Percentiles rank a stretch among this genome's conserved stretches.
Conservation (phyloP, 2,113 vertebrate genomes). For the Gymnogyps californianus region DNA sequence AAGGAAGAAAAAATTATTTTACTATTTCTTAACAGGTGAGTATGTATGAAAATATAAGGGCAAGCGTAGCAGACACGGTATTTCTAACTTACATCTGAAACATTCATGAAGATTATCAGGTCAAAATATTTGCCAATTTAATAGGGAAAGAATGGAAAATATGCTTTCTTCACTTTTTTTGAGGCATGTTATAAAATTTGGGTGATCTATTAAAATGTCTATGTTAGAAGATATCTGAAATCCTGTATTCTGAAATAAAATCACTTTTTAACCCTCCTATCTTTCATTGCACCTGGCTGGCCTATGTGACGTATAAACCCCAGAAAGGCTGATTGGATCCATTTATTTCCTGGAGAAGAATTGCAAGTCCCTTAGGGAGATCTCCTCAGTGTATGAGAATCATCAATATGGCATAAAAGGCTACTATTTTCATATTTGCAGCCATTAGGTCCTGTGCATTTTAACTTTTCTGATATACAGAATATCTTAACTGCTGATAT, state of each 20-base stretch:
- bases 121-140: background rate
- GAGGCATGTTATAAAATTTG: background rate
- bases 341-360: background rate
- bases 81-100: background rate
- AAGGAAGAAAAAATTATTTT: background rate
- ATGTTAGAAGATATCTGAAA: background rate
- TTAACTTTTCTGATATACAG: background rate
- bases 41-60: background rate
- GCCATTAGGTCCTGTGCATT: background rate
- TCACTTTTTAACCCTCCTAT: background rate
- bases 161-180: background rate
- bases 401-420: background rate
- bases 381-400: background rate
- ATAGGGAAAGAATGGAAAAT: background rate
- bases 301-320: background rate
- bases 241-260: conserved; percentile 20
- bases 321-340: background rate
- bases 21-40: background rate
- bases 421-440: background rate
- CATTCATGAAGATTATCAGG: background rate
- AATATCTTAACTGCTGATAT: background rate
- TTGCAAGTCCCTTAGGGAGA: background rate
- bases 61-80: background rate
- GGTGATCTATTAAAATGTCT: background rate
- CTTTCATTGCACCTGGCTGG: background rate